These are phyloP conservation scores for Diprion similis DNA, from an alignment of 1,140 invertebrate genomes.

Conservation along the genomic window DNA sequence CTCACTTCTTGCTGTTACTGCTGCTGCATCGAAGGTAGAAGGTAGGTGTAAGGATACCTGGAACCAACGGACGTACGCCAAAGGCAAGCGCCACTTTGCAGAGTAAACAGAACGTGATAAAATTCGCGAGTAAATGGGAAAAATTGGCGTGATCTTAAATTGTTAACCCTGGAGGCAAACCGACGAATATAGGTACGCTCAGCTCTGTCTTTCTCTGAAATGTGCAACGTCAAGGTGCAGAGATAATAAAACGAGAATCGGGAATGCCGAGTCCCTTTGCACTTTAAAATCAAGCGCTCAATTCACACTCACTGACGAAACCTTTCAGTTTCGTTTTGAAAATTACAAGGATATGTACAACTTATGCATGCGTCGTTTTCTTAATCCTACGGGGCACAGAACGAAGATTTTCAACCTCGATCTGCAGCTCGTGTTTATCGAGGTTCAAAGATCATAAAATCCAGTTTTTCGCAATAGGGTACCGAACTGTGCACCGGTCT, in stretches of 20 bases:
- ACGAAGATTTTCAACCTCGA: background rate
- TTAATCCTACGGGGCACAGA: background rate
- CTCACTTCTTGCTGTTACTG: no score
- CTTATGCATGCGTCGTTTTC: background rate
- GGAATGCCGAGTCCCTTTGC: background rate
- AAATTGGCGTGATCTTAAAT: background rate
- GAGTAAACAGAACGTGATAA: constrained; percentile 4
- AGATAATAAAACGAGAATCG: background rate
- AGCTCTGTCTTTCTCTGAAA: background rate
- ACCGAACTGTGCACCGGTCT: background rate
- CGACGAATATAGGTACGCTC: background rate
- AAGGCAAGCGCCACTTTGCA: constrained; percentile 1
- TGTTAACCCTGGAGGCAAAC: background rate
- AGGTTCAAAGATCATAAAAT: background rate
- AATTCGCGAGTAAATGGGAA: background rate
- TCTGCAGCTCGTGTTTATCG: background rate
- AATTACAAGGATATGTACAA: background rate
- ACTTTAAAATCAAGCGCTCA: background rate
- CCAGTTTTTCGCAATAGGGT: background rate
- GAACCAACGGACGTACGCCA: background rate
- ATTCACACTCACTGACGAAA: background rate
- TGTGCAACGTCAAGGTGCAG: background rate
- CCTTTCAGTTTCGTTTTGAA: background rate
- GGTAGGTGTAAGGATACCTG: no score
- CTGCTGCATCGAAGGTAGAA: background rate